These are phyloP conservation scores for Oreochromis tanganicae DNA, from an alignment of 2,113 vertebrate genomes.

Conservation along the genomic window DNA sequence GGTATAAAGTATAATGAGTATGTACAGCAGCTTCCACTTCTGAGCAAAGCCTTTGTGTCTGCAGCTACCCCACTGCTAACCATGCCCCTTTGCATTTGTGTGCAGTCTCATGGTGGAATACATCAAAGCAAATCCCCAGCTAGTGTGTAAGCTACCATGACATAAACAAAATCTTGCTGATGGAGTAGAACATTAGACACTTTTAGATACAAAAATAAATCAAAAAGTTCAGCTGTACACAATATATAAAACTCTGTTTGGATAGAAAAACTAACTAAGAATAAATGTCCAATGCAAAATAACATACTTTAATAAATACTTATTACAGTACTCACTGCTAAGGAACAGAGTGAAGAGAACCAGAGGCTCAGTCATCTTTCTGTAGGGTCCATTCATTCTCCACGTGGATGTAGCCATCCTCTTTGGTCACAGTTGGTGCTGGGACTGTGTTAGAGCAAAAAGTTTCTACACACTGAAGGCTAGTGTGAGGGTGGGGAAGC, in stretches of 20 bases:
- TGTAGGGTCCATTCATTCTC: constrained; percentile 69
- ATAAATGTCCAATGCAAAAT: neutral
- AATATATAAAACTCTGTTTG: neutral
- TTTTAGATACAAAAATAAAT: neutral
- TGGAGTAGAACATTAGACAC: neutral
- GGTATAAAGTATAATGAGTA: constrained; percentile 51
- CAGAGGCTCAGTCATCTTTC: constrained; percentile 46
- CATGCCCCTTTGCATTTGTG: neutral
- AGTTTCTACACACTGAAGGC: constrained; percentile 16
- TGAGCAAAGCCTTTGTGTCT: constrained; percentile 61
- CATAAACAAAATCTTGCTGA: neutral
- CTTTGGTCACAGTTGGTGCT: constrained; percentile 8
- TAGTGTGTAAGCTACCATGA: neutral
- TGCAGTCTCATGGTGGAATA: neutral
- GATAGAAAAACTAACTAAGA: neutral
- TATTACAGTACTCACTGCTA: constrained; percentile 62
- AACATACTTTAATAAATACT: neutral
- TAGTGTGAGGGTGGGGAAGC: neutral
- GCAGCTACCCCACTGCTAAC: constrained; percentile 8
- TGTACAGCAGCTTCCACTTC: constrained; percentile 58
- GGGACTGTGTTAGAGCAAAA: constrained; percentile 15
- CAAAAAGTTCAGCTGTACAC: neutral
- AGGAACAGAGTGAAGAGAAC: constrained; percentile 54
- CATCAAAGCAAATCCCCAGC: neutral
- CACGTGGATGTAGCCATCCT: constrained; percentile 55